Evolutionary conservation across 1,140 invertebrate genomes (phyloP).

Genomic region (Cydia pomonella): DNA sequence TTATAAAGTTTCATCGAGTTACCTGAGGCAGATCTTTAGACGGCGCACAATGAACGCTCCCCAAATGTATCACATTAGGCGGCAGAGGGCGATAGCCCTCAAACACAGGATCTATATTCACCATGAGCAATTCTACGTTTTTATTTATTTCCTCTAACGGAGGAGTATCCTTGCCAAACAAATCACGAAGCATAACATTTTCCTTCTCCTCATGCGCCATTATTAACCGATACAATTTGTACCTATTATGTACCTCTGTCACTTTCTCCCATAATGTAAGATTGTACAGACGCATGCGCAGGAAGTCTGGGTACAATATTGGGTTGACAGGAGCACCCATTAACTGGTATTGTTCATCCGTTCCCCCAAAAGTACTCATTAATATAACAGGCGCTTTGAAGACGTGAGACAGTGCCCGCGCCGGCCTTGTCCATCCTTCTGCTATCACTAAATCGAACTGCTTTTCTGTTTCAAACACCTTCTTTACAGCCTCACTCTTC

Average conservation of each 20-base stretch:
- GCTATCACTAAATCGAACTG: constrained; percentile 28
- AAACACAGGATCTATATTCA: constrained; percentile 2
- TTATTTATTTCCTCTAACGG: not conserved
- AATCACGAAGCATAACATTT: not conserved
- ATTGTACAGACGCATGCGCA: constrained; percentile 12
- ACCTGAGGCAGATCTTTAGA: constrained; percentile 47
- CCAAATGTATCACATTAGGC: constrained; percentile 59
- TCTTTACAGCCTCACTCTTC: not conserved
- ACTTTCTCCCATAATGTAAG: constrained; percentile 32
- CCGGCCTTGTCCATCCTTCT: not conserved
- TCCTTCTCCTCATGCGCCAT: not conserved
- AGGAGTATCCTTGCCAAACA: not conserved
- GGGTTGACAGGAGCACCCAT: constrained; percentile 11
- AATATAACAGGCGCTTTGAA: constrained; percentile 28
- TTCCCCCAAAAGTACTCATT: constrained; percentile 4
- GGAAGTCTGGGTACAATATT: not conserved
- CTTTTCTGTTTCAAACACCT: not conserved
- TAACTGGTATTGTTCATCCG: not conserved
- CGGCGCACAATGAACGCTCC: constrained; percentile 65
- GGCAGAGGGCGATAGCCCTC: not conserved
- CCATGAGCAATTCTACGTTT: not conserved
- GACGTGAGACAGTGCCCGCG: constrained; percentile 8
- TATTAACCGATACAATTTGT: not conserved
- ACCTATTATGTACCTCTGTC: not conserved
- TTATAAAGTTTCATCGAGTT: not conserved